A percentile compares a stretch with the other conserved stretches of the same genome.
Evolutionary conservation across 2,797 vertebrate species (phyloP).

Genomic region (Merluccius polli): DNA sequence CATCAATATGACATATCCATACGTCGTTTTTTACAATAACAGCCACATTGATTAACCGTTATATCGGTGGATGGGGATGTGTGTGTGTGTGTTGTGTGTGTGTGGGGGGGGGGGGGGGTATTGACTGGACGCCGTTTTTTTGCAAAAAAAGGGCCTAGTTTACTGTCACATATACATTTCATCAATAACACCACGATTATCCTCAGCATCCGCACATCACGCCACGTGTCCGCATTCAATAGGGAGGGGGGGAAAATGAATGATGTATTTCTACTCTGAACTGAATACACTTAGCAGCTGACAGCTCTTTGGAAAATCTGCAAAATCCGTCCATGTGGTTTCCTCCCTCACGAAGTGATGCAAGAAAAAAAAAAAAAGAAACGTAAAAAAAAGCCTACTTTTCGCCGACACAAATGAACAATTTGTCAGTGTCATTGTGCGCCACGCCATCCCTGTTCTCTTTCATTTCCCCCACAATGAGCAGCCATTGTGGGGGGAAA

Average conservation of each 20-base stretch:
- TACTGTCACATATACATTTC: background rate
- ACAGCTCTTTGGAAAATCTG: constrained; percentile 43
- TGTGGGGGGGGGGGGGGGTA: too few relatives aligned
- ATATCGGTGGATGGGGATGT: background rate
- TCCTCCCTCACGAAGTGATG: constrained; percentile 52
- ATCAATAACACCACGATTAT: background rate
- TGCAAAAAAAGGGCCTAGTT: too few relatives aligned
- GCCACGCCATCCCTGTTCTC: constrained; percentile 56
- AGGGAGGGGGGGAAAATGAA: constrained; percentile 54
- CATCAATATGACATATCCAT: background rate
- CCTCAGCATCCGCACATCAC: background rate
- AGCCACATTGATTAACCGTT: background rate
- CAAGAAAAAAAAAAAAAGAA: constrained; percentile 48
- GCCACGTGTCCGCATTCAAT: constrained; percentile 45
- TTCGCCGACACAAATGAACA: constrained; percentile 67
- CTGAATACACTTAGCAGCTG: constrained; percentile 52
- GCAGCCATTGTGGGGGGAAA: constrained; percentile 63
- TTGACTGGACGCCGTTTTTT: background rate
- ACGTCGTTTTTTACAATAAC: too few relatives aligned
- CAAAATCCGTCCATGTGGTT: constrained; percentile 58
- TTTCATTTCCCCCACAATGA: constrained; percentile 58
- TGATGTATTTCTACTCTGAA: constrained; percentile 56
- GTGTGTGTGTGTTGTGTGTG: too few relatives aligned
- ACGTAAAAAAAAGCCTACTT: constrained; percentile 58
- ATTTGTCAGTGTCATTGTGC: constrained; percentile 66